Evolutionary conservation across 2,113 vertebrate species (phyloP).

Genomic region (Ornithorhynchus anatinus): DNA sequence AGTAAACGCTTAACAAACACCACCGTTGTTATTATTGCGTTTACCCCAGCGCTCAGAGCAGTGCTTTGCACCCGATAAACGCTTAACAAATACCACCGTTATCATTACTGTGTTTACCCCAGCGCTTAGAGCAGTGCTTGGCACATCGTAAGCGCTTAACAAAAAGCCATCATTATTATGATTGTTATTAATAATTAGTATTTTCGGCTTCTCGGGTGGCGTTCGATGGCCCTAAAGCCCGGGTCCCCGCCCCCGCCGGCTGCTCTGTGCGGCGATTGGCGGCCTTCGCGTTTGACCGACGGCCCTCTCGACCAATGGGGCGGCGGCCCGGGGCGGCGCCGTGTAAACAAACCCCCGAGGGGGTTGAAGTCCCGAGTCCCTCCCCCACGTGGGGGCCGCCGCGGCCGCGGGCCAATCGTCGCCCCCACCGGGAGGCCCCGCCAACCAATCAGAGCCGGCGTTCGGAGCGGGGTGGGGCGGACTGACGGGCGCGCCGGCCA

Average conservation of each 20-base stretch:
- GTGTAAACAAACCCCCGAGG: constrained; percentile 47
- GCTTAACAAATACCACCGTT: too few relatives aligned
- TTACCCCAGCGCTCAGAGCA: too few relatives aligned
- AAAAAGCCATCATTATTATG: too few relatives aligned
- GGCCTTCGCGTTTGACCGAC: not conserved
- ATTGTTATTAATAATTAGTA: too few relatives aligned
- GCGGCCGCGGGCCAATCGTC: not conserved
- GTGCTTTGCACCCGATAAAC: too few relatives aligned
- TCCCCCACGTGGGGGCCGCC: not conserved
- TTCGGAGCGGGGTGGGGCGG: not conserved
- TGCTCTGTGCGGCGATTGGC: not conserved
- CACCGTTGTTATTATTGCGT: too few relatives aligned
- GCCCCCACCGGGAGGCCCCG: not conserved
- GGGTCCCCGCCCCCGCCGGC: not conserved
- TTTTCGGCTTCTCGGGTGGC: too few relatives aligned
- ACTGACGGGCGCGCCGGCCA: not conserved
- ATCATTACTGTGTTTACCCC: too few relatives aligned
- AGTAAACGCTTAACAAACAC: too few relatives aligned
- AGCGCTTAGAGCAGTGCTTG: too few relatives aligned
- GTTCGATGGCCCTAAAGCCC: too few relatives aligned
- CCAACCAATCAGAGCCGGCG: constrained; percentile 7
- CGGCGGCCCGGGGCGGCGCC: not conserved
- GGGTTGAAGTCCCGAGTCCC: not conserved
- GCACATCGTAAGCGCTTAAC: too few relatives aligned
- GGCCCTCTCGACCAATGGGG: constrained; percentile 15